Conservation (phyloP, 53 echinoderm and acorn worm genomes). For the Echinometra lucunter region DNA sequence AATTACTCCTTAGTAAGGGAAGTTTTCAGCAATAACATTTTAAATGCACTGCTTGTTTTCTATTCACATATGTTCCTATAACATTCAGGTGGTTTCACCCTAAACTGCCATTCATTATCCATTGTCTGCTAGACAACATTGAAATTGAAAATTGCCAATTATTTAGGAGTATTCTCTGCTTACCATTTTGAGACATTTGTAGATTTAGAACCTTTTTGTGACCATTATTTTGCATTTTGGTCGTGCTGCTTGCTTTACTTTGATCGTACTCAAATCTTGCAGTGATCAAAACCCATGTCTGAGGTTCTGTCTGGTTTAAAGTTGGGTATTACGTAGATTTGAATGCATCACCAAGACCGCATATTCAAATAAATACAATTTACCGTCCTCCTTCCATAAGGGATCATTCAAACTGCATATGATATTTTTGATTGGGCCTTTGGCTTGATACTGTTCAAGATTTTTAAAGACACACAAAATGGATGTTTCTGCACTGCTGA, state of each 20-base stretch:
- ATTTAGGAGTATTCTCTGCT: constrained; percentile 28
- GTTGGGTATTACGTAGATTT: background rate
- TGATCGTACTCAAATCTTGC: constrained; percentile 5
- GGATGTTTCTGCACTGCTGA: background rate
- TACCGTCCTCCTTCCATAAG: background rate
- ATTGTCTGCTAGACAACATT: background rate
- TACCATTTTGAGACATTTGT: background rate
- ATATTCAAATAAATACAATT: background rate
- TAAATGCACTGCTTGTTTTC: constrained; percentile 49
- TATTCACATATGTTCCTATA: constrained; percentile 15
- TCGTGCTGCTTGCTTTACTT: background rate
- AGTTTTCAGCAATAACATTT: constrained; percentile 44
- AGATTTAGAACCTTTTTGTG: background rate
- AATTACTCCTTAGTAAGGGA: constrained; percentile 6
- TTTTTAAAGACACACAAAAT: background rate
- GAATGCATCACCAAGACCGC: too few species aligned
- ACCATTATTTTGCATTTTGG: background rate
- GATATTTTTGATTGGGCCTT: background rate
- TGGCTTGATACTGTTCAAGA: background rate
- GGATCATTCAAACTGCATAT: background rate
- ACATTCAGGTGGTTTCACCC: background rate
- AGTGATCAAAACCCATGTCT: background rate
- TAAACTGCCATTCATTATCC: constrained; percentile 37
- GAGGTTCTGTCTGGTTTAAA: background rate
- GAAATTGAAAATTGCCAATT: constrained; percentile 24